Evolutionary conservation across 2,888 invertebrate genomes (phyloP).

Genomic region (Apomyelois bistriatella): DNA sequence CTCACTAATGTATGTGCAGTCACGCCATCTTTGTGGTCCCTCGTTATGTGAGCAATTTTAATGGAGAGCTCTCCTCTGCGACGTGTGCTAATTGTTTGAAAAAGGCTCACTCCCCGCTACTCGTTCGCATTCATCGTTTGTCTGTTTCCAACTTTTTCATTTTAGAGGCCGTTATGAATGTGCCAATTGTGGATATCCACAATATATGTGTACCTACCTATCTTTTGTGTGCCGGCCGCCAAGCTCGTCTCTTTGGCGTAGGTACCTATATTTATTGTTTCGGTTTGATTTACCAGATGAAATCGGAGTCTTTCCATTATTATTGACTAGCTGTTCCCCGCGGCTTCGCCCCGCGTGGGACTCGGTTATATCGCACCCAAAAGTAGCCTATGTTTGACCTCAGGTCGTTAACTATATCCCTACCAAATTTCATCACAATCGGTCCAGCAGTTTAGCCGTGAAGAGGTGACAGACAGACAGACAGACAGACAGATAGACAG

Average conservation of each 20-base stretch:
- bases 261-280: slow-evolving; percentile 8
- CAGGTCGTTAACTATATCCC: no score
- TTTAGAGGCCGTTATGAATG: slow-evolving; percentile 17
- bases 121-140: slow-evolving; percentile 14
- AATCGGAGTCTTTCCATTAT: background rate
- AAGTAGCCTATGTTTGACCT: no score
- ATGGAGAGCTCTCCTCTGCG: slow-evolving; percentile 51
- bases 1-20: slow-evolving; percentile 59
- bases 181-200: slow-evolving; percentile 17
- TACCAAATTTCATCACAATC: no score
- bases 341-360: no score
- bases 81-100: slow-evolving; percentile 56
- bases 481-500: no score
- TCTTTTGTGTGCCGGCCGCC: no score
- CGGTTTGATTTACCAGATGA: background rate
- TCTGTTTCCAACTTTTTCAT: slow-evolving; percentile 18
- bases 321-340: no score
- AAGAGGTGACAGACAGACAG: no score
- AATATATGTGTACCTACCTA: slow-evolving; percentile 15
- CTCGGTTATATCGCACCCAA: no score
- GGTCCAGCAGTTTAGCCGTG: no score
- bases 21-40: slow-evolving; percentile 50
- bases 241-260: slow-evolving; percentile 3
- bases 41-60: slow-evolving; percentile 59
- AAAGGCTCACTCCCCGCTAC: slow-evolving; percentile 39